phyloP scores from a whole-genome alignment of 2,113 vertebrate species.

The Hydrochoerus hydrochaeris region DNA sequence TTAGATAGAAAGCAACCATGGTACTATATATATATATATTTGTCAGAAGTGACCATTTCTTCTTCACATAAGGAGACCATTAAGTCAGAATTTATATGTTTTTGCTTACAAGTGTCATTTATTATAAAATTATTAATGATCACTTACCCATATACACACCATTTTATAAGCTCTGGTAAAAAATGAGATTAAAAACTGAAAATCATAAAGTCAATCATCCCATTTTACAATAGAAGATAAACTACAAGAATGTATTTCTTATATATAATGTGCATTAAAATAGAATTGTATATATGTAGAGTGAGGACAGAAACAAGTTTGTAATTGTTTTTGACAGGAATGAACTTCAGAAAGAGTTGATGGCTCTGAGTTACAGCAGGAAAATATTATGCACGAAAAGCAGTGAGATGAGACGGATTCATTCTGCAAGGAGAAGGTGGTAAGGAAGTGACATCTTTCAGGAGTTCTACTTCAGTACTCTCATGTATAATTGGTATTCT shows the following conservation, averaged over 20 bases:
- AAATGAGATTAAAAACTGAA: constrained; percentile 16
- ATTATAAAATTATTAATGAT: background rate
- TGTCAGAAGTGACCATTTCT: background rate
- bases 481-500: background rate
- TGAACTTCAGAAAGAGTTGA: background rate
- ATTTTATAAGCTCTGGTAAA: constrained; percentile 30
- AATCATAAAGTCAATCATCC: background rate
- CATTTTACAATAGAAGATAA: background rate
- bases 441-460: background rate
- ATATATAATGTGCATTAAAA: background rate
- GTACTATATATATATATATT: background rate
- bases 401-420: background rate
- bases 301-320: background rate
- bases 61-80: background rate
- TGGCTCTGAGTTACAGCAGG: background rate
- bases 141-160: background rate
- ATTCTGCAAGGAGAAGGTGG: background rate
- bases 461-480: background rate
- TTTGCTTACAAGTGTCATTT: background rate
- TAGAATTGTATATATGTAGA: background rate
- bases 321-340: background rate
- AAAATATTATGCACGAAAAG: background rate
- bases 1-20: background rate
- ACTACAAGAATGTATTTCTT: background rate
- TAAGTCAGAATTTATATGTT: background rate